A percentile compares a stretch with the other conserved stretches of the same genome.
Evolutionary conservation across 1,140 invertebrate genomes (phyloP).

Genomic region (Apocrypta bakeri): DNA sequence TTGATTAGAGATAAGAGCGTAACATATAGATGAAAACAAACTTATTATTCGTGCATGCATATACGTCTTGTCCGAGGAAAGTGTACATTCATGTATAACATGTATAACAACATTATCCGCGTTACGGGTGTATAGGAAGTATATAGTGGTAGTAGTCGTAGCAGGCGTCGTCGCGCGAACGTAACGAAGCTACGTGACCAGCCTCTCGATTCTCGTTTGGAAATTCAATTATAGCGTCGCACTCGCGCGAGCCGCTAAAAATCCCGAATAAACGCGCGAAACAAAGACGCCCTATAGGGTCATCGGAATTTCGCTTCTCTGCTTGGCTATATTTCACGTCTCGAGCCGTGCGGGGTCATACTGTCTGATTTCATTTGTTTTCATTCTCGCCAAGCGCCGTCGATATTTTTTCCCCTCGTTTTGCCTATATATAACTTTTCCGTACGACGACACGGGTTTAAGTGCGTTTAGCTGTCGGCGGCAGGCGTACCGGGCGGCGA

Average conservation of each 20-base stretch:
- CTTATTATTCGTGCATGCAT: too few relatives aligned
- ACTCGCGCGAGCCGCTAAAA: conserved; percentile 11
- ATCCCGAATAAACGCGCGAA: background rate
- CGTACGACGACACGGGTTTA: background rate
- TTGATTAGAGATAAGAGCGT: background rate
- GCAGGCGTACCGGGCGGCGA: background rate
- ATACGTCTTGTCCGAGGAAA: too few relatives aligned
- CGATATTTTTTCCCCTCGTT: background rate
- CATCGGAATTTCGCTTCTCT: background rate
- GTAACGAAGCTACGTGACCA: conserved; percentile 44
- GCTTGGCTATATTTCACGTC: conserved; percentile 19
- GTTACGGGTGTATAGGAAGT: conserved; percentile 16
- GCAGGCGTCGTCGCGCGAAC: background rate
- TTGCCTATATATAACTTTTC: too few relatives aligned
- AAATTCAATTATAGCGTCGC: conserved; percentile 17
- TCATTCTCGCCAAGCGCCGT: background rate
- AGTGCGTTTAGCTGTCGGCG: conserved; percentile 14
- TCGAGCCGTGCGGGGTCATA: background rate
- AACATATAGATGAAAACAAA: too few relatives aligned
- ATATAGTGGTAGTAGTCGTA: background rate
- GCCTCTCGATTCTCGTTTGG: conserved; percentile 19
- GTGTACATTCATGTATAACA: background rate
- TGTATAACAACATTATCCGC: too few relatives aligned
- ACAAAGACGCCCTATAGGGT: background rate
- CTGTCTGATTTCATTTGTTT: conserved; percentile 39